Evolutionary conservation across 2,797 vertebrate species (phyloP).

Genomic region (Diglossa cyanea): DNA sequence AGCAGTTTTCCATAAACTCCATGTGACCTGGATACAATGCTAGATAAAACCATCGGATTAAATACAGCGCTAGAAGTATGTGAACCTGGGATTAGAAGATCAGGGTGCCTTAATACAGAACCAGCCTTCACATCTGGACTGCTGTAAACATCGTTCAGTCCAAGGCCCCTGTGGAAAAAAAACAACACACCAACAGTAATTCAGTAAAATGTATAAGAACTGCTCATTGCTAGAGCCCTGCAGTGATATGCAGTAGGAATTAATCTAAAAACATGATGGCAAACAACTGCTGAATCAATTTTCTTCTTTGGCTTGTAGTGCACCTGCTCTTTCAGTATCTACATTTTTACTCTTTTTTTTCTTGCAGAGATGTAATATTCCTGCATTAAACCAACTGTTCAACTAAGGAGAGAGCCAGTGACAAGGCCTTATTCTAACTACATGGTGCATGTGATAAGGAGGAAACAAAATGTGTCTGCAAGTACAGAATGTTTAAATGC

Average conservation of each 20-base stretch:
- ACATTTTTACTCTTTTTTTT: not conserved
- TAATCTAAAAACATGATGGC: not conserved
- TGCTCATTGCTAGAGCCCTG: not conserved
- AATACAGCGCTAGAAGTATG: not conserved
- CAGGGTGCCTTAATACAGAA: constrained; percentile 37
- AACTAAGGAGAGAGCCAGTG: not conserved
- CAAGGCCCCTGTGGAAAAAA: not conserved
- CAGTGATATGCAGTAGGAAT: not conserved
- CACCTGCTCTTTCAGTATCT: not conserved
- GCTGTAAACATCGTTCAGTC: not conserved
- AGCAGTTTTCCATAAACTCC: constrained; percentile 39
- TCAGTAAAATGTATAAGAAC: not conserved
- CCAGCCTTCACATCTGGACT: constrained; percentile 18
- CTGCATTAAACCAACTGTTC: not conserved
- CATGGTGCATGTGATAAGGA: not conserved
- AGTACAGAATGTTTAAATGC: not conserved
- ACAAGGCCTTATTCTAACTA: not conserved
- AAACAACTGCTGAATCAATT: constrained; percentile 13
- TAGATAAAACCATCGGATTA: not conserved
- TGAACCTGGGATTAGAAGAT: constrained; percentile 44
- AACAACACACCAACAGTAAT: not conserved
- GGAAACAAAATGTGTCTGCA: not conserved
- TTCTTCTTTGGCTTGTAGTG: not conserved
- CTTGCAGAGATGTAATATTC: not conserved
- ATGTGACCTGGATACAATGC: constrained; percentile 25